Evolutionary conservation across 1,140 invertebrate genomes (phyloP).

Genomic region (Cheumatopsyche charites): DNA sequence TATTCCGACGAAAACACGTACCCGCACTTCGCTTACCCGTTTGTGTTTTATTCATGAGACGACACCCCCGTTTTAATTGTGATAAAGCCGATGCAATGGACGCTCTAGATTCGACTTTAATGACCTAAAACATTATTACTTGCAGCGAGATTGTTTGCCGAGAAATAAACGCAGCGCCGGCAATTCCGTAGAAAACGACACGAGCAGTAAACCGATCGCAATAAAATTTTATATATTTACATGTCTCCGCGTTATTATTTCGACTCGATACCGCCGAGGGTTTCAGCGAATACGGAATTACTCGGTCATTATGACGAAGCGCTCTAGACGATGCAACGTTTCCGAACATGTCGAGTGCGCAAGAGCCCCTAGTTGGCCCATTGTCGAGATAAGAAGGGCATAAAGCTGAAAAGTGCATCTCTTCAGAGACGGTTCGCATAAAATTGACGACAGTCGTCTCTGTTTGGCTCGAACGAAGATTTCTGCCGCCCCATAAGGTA

Average conservation of each 20-base stretch:
- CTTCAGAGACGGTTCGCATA: constrained; percentile 41
- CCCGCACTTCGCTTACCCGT: too few relatives aligned
- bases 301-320: too few relatives aligned
- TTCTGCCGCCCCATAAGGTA: background rate
- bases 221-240: constrained; percentile 49
- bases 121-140: constrained; percentile 14
- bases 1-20: too few relatives aligned
- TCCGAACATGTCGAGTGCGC: background rate
- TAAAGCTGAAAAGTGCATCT: constrained; percentile 45
- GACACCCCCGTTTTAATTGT: constrained; percentile 7
- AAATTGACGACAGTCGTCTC: constrained; percentile 41
- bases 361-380: background rate
- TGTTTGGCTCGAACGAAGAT: constrained; percentile 27
- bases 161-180: constrained; percentile 27
- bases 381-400: constrained; percentile 40
- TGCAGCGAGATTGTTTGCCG: constrained; percentile 32
- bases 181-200: constrained; percentile 29
- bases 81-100: constrained; percentile 14
- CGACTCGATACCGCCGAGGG: constrained; percentile 22
- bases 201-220: constrained; percentile 40
- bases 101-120: constrained; percentile 19
- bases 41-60: constrained; percentile 1
- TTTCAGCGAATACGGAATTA: background rate
- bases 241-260: constrained; percentile 45
- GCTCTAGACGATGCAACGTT: background rate